Base-by-base conservation (phyloP, 2,888 invertebrate species). In the Tolmerus cingulatus region DNA sequence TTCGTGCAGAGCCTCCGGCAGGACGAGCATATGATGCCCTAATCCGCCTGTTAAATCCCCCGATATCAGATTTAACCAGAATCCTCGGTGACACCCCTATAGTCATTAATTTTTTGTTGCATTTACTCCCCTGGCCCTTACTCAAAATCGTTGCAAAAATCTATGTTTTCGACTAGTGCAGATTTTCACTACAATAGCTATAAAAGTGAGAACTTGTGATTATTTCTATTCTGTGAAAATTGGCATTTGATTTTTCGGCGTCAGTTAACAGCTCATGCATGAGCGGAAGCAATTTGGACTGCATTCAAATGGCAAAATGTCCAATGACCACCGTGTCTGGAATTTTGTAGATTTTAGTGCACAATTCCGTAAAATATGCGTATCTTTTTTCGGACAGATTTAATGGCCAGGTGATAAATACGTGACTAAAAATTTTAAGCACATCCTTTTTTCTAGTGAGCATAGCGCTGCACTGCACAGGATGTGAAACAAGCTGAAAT, bases 231-330 rank as follows among this genome's bases (percentile, higher is more conserved):
- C 57, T 37, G 19, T n/a, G 37, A 5, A 57, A 82, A 82, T 37
- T 37, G 19, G 37, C 37, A 82, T 82, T 82, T 57, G 51, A 82
- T 37, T 57, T 82, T 57, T 82, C 66, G 82, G 82, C 82, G 55
- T 57, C 57, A 82, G 82, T 82, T 82, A 82, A 82, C 82, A 82
- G 37, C 37, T 82, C 82, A 57, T 82, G 66, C 82, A 82, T 30
- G 37, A 51, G 66, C 46, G 82, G 82, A 82, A 82, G 66, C 82
- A 82, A 82, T 82, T 82, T 82, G 66, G 82, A 82, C 57, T 8
- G 82, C 23, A 82, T 82, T 82, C 82, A 82, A 82, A 82, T 51
- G 37, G n/a, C 23, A 55, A 78, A 78, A 51, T 27, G 57, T 34
- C 37, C 1, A 40, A 5, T 76, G 34, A 3, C 27, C 34, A n/a